These are phyloP conservation scores for Chymomyza caudatula DNA, from an alignment of 2,888 invertebrate genomes.

Conservation along the genomic window DNA sequence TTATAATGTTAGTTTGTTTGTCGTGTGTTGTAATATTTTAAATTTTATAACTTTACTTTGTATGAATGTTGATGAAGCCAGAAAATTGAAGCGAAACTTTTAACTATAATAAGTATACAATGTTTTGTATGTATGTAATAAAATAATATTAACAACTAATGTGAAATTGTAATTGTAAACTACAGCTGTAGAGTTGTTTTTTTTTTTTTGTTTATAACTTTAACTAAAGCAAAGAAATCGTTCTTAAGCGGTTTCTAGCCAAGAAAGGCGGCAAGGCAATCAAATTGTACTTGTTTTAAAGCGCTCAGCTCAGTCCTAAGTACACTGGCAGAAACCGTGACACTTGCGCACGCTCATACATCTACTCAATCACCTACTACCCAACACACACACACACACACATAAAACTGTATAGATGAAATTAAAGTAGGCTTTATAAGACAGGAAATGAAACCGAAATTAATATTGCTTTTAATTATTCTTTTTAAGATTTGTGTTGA, in stretches of 20 bases:
- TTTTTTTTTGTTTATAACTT: neutral
- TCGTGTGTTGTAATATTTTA: neutral
- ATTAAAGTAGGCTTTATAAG: neutral
- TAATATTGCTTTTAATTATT: too few species aligned
- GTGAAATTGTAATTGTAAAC: neutral
- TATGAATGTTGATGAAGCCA: neutral
- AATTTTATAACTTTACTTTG: neutral
- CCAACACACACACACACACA: neutral
- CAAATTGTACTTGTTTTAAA: neutral
- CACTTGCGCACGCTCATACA: neutral
- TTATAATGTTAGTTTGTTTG: neutral
- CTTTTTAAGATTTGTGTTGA: too few species aligned
- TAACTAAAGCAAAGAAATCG: neutral
- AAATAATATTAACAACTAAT: constrained; percentile 1
- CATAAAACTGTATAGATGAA: neutral
- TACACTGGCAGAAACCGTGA: neutral
- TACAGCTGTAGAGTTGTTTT: neutral
- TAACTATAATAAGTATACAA: constrained; percentile 16
- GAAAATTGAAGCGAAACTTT: neutral
- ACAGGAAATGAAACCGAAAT: neutral
- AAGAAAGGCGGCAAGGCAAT: neutral
- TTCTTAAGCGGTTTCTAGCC: neutral
- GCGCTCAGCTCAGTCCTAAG: neutral
- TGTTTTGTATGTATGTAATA: constrained; percentile 18
- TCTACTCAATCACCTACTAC: neutral